Evolutionary conservation across 1,140 invertebrate species (phyloP).

Genomic region (Oedothorax gibbosus): DNA sequence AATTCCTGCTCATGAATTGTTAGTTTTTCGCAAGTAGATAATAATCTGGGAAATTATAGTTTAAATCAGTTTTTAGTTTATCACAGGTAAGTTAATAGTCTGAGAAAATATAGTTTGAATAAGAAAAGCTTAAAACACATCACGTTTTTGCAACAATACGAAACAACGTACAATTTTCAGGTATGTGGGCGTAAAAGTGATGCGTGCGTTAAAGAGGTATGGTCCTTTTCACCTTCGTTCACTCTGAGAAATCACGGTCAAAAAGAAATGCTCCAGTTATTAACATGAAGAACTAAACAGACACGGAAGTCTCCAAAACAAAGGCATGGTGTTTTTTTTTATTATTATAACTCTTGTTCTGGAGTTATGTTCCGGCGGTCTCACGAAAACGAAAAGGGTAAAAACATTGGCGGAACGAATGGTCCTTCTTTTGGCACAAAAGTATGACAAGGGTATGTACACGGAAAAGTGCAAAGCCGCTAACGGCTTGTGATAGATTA

Average conservation of each 20-base stretch:
- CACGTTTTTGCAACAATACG: too few species aligned
- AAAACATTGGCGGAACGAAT: slow-evolving; percentile 36
- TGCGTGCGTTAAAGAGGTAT: too few species aligned
- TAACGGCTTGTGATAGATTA: slow-evolving; percentile 38
- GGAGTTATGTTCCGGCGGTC: not conserved
- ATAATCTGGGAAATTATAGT: too few species aligned
- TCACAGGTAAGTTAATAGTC: too few species aligned
- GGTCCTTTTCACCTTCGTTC: slow-evolving; percentile 25
- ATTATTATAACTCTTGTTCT: slow-evolving; percentile 15
- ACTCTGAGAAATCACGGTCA: slow-evolving; percentile 47
- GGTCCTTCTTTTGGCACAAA: slow-evolving; percentile 17
- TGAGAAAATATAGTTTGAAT: too few species aligned
- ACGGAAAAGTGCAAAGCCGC: slow-evolving; percentile 28
- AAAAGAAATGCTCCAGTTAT: slow-evolving; percentile 51
- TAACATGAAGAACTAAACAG: slow-evolving; percentile 19
- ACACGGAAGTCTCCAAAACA: slow-evolving; percentile 51
- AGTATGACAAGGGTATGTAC: not conserved
- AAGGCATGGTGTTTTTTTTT: slow-evolving; percentile 13
- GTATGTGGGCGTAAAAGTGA: too few species aligned
- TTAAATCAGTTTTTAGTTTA: too few species aligned
- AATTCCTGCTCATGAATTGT: too few species aligned
- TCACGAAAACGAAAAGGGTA: slow-evolving; percentile 8
- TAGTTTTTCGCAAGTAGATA: too few species aligned
- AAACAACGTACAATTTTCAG: too few species aligned
- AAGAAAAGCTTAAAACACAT: too few species aligned